Evolutionary conservation across 2,113 vertebrate species (phyloP).

Genomic region (Ramphastos sulfuratus): DNA sequence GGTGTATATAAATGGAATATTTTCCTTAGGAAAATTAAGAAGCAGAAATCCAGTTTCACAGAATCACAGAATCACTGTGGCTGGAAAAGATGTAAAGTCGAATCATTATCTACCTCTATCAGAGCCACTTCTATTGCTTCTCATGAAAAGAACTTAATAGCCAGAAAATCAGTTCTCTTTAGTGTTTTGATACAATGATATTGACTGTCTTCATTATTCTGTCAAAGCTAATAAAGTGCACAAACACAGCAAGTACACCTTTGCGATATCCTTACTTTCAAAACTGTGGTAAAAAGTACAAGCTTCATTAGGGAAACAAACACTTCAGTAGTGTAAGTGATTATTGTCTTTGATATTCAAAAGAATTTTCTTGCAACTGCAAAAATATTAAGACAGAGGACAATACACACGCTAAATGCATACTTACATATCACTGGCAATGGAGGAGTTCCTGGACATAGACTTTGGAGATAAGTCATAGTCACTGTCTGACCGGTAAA

Average conservation of each 20-base stretch:
- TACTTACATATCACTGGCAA: conserved; percentile 98
- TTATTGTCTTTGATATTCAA: neutral
- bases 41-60: neutral
- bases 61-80: too few species aligned
- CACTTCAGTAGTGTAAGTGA: neutral
- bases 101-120: too few species aligned
- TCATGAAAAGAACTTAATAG: neutral
- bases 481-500: conserved; percentile 97
- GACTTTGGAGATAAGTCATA: conserved; percentile 99
- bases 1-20: neutral
- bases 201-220: neutral
- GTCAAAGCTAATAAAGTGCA: neutral
- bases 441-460: conserved; percentile 99
- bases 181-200: neutral
- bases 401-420: neutral
- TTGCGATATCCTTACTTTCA: neutral
- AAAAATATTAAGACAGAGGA: neutral
- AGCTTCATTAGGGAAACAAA: neutral
- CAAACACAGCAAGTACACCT: neutral
- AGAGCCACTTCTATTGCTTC: neutral
- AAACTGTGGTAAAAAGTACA: neutral
- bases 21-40: neutral
- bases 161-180: neutral
- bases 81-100: too few species aligned
- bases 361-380: neutral